These are phyloP conservation scores for Cerastoderma edule DNA, from an alignment of 2,888 invertebrate species.

Conservation along the genomic window DNA sequence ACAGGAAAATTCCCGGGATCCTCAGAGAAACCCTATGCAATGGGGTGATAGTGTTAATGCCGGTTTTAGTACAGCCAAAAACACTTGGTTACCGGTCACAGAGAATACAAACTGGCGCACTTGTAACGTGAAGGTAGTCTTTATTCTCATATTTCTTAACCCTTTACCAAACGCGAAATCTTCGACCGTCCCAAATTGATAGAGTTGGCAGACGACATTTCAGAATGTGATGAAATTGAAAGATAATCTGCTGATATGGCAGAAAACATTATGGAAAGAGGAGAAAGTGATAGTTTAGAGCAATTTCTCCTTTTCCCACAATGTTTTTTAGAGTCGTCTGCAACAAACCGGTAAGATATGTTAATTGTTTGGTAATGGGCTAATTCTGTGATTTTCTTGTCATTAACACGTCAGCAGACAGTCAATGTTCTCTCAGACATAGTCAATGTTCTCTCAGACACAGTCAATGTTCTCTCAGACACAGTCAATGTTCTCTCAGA, in stretches of 20 bases:
- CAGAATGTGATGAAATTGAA: neutral
- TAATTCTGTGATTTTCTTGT: too few relatives aligned
- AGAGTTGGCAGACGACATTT: neutral
- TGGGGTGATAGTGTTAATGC: constrained; percentile 76
- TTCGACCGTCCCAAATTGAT: neutral
- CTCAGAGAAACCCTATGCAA: constrained; percentile 82
- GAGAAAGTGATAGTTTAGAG: neutral
- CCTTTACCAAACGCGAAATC: neutral
- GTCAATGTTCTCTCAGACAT: too few relatives aligned
- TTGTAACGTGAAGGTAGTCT: constrained; percentile 75
- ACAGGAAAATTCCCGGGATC: constrained; percentile 71
- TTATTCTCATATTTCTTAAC: neutral
- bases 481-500: too few relatives aligned
- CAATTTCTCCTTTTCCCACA: neutral
- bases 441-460: too few relatives aligned
- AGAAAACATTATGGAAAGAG: neutral
- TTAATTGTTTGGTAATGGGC: too few relatives aligned
- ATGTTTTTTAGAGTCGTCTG: too few relatives aligned
- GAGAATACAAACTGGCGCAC: constrained; percentile 60
- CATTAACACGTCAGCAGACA: too few relatives aligned
- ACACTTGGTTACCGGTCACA: constrained; percentile 76
- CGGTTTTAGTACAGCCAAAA: constrained; percentile 73
- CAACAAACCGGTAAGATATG: too few relatives aligned
- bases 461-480: too few relatives aligned
- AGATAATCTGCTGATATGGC: neutral